A percentile compares a stretch with the other conserved stretches of the same genome.
phyloP scores from a whole-genome alignment of 2,113 vertebrate species.

The Oceanodroma tethys region DNA sequence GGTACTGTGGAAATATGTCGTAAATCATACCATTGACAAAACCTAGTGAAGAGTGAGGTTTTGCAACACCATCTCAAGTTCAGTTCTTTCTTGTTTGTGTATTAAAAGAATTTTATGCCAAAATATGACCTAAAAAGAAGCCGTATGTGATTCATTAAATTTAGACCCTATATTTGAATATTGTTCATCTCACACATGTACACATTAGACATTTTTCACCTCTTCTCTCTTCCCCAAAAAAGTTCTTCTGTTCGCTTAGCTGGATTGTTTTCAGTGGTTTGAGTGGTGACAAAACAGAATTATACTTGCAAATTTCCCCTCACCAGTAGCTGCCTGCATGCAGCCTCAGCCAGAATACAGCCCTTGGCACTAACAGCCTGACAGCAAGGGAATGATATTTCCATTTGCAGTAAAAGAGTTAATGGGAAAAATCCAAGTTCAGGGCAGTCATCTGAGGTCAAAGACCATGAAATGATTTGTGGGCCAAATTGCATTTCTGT shows the following conservation, averaged over 20 bases:
- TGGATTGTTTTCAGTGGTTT: neutral
- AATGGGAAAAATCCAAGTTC: neutral
- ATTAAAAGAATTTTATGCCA: neutral
- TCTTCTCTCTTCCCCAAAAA: neutral
- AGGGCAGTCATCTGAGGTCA: neutral
- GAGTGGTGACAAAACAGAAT: constrained; percentile 4
- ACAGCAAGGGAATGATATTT: neutral
- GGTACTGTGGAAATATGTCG: neutral
- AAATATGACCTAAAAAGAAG: neutral
- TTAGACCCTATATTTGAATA: neutral
- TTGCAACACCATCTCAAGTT: neutral
- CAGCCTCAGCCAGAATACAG: neutral
- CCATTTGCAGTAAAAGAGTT: constrained; percentile 20
- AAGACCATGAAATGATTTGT: neutral
- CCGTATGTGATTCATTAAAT: neutral
- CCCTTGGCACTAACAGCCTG: constrained; percentile 8
- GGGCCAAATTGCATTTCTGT: neutral
- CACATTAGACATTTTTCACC: neutral
- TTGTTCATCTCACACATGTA: neutral
- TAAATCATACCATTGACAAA: neutral
- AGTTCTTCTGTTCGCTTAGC: neutral
- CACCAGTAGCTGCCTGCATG: neutral
- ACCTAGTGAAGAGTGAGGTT: neutral
- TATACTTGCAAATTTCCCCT: constrained; percentile 2
- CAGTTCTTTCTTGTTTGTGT: neutral